Base-by-base conservation (phyloP, 2,113 vertebrate genomes). In the Oceanodroma tethys region DNA sequence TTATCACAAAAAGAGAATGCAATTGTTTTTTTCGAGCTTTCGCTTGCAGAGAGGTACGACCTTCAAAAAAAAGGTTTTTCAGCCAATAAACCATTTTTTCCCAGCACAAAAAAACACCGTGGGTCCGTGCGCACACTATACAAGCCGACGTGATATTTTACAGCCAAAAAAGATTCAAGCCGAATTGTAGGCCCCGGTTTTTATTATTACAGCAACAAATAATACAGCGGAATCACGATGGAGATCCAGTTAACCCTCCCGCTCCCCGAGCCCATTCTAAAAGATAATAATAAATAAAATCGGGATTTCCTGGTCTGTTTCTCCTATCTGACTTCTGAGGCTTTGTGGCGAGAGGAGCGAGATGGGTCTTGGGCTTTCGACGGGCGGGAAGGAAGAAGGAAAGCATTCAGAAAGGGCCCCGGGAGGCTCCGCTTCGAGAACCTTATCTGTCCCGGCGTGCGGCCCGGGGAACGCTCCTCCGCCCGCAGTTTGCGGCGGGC, bases 171-270 rank as follows among this genome's bases (percentile, higher is more conserved):
- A 83, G 56, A 81, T 73, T 91, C 59, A 59, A 75, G 71, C 47
- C 16, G 70, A 95, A 88, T 60, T 48, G 91, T 91, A 97, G 96
- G 96, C 97, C 95, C 38, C 45, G 11, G 5, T 1, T 89, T 98
- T 97, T 96, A 95, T 86, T 92, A 94, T 94, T 83, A 88, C 45
- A 52, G 32, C 47, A 86, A 78, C 70, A 93, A 92, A 91, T 94
- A 86, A 83, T 42, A 42, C 21, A 59, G 65, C 13, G 5, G 52
- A 65, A 63, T 90, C 22, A n/a, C 71, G 22, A 55, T 29, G 84
- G 82, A 70, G 82, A 76, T 65, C n/a, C 80, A 48, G 38, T 92
- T 95, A 96, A 95, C 94, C 70, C 63, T 48, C 92, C 88, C 75
- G 2, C 45, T 80, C 30, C 72, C 85, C 70, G 26, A 70, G 23